Conservation (phyloP, 2,113 vertebrate species). For the Lophotis ruficrista region DNA sequence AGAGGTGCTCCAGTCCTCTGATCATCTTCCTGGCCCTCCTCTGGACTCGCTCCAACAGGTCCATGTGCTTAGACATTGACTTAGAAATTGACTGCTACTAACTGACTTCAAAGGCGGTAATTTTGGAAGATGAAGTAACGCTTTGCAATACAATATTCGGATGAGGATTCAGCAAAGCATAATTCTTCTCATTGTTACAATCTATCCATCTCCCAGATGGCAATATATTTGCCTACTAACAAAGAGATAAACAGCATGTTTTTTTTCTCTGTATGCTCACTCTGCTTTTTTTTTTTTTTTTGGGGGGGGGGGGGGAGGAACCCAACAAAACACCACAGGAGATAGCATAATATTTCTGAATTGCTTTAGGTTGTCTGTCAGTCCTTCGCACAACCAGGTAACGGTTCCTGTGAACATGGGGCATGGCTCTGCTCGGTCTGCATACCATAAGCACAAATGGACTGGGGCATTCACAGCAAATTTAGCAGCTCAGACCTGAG, state of each 20-base stretch:
- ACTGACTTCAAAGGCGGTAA: neutral
- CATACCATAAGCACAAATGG: neutral
- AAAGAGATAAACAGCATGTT: neutral
- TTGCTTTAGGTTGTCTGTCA: neutral
- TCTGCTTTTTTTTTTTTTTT: neutral
- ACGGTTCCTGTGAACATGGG: neutral
- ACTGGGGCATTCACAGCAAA: neutral
- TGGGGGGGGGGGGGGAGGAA: fast-evolving
- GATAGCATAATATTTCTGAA: neutral
- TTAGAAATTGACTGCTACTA: neutral
- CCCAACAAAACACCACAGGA: neutral
- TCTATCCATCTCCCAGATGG: neutral
- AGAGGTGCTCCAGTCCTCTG: too few relatives aligned
- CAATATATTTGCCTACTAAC: neutral
- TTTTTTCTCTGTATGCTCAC: neutral
- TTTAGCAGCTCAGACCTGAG: neutral
- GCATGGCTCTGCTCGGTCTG: neutral
- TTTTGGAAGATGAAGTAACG: neutral
- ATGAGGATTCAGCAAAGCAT: neutral
- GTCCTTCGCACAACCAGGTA: neutral
- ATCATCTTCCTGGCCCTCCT: too few relatives aligned
- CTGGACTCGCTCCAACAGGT: too few relatives aligned
- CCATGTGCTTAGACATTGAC: too few relatives aligned
- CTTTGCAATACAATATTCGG: neutral
- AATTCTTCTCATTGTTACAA: neutral